phyloP scores from a whole-genome alignment of 2,888 invertebrate species.

The Dermolepida albohirtum region DNA sequence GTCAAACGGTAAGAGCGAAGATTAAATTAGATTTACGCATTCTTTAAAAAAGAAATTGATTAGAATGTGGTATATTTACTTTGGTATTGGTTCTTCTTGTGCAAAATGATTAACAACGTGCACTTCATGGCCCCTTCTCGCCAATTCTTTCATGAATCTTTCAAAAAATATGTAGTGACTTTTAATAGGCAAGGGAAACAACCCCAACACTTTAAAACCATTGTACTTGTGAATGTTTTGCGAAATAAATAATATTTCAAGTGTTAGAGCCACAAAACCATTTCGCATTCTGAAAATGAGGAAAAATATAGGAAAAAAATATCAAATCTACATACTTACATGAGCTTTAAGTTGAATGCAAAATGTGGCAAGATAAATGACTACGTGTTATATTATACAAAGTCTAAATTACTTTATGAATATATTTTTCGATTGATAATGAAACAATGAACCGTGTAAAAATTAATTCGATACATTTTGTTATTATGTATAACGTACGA shows the following conservation, averaged over 20 bases:
- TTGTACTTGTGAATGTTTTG: constrained; percentile 8
- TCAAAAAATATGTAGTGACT: constrained; percentile 77
- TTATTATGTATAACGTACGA: no score
- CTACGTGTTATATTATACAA: background rate
- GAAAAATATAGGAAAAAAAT: no score
- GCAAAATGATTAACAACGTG: constrained; percentile 77
- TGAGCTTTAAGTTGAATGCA: background rate
- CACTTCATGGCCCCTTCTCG: constrained; percentile 73
- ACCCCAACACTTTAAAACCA: constrained; percentile 70
- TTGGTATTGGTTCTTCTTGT: constrained; percentile 59
- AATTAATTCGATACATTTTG: background rate
- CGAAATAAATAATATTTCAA: background rate
- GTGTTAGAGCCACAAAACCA: constrained; percentile 9
- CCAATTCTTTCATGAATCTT: constrained; percentile 71
- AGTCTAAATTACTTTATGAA: background rate
- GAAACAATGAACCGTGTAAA: constrained; percentile 5
- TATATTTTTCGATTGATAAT: constrained; percentile 18
- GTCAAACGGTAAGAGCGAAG: no score
- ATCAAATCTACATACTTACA: background rate
- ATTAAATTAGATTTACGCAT: no score
- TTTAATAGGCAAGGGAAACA: constrained; percentile 76
- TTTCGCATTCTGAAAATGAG: constrained; percentile 28
- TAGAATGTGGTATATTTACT: constrained; percentile 29
- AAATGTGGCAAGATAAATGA: background rate
- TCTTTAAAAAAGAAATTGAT: no score